A percentile compares a stretch with the other conserved stretches of the same genome.
Conservation (phyloP, 2,888 invertebrate genomes). For the Neocrepidodera transversa region DNA sequence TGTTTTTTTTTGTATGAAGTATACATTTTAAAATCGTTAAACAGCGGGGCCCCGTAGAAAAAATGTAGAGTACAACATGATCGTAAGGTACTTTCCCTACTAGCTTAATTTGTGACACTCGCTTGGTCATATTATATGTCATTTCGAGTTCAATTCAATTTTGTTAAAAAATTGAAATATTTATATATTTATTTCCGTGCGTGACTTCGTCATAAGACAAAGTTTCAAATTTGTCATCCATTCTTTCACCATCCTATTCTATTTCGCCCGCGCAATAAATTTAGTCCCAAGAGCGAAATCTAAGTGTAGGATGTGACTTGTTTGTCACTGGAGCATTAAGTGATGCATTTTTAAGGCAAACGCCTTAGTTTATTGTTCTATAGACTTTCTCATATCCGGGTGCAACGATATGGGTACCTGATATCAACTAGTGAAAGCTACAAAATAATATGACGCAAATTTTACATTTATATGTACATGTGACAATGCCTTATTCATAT, state of each 20-base stretch:
- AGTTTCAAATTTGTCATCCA: no score
- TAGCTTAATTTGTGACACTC: no score
- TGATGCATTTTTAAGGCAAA: constrained; percentile 17
- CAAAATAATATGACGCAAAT: constrained; percentile 34
- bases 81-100: no score
- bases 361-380: constrained; percentile 19
- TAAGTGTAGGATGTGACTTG: neutral
- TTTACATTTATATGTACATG: constrained; percentile 32
- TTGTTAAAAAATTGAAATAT: no score
- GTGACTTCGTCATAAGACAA: no score
- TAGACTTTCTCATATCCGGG: constrained; percentile 47
- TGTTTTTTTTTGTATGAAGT: no score
- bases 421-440: constrained; percentile 48
- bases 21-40: no score
- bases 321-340: constrained; percentile 1
- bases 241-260: neutral
- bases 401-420: constrained; percentile 49
- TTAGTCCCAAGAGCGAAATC: neutral
- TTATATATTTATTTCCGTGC: no score
- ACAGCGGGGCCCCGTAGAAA: no score
- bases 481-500: constrained; percentile 33
- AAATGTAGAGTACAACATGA: no score
- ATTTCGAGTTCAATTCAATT: no score
- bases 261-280: neutral
- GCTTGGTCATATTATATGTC: no score